Percentiles rank a stretch among this genome's conserved stretches.
Conservation (phyloP, 2,888 invertebrate genomes). For the Sinodicranocentrus sp. region DNA sequence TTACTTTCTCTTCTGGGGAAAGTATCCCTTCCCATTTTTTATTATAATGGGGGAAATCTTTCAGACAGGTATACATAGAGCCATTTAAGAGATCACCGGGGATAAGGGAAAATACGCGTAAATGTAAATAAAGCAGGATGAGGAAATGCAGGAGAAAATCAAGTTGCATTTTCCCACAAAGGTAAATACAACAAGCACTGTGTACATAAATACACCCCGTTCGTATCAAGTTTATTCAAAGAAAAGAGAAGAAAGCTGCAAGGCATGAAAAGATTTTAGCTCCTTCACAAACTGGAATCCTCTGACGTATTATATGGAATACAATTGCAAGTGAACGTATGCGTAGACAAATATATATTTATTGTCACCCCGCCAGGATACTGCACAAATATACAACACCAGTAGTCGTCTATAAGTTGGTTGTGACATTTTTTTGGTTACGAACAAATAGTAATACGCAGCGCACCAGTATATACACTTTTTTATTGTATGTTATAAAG, state of each 20-base stretch:
- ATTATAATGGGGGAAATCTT: no score
- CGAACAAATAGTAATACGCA: no score
- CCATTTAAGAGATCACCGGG: not conserved
- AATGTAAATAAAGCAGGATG: not conserved
- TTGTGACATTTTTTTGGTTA: no score
- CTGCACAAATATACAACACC: no score
- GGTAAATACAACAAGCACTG: not conserved
- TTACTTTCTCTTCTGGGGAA: no score
- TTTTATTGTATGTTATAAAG: conserved; percentile 52
- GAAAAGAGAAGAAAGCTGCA: not conserved
- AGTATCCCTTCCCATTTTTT: no score
- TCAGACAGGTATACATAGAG: no score
- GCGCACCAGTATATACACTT: conserved; percentile 21
- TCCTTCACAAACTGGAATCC: not conserved
- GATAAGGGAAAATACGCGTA: not conserved
- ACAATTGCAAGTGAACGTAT: not conserved
- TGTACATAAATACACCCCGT: not conserved
- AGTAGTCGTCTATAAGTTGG: no score
- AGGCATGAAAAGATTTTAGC: not conserved
- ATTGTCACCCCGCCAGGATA: no score
- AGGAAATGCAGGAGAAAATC: not conserved
- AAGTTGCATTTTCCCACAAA: not conserved
- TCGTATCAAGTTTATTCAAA: not conserved
- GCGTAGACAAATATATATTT: no score
- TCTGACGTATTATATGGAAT: not conserved